Evolutionary conservation across 1,140 invertebrate species (phyloP).

Genomic region (Dolichoris vasculosae): DNA sequence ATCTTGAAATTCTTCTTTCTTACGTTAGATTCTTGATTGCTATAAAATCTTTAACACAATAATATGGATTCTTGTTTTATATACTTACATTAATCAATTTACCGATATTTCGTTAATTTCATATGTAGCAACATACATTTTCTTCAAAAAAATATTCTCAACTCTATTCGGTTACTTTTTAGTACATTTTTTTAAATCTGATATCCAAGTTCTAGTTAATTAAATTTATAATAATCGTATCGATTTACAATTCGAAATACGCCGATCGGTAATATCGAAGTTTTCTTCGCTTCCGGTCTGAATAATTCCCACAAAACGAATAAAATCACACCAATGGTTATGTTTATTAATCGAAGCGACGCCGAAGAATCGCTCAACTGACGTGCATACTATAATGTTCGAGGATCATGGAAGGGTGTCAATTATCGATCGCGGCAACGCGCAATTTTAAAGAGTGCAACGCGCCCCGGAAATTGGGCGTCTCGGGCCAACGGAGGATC

Average conservation of each 20-base stretch:
- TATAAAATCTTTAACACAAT: no score
- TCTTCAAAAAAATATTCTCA: no score
- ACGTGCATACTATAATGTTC: neutral
- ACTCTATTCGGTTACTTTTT: no score
- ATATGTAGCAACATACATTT: no score
- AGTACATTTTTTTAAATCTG: no score
- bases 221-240: neutral
- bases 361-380: neutral
- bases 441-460: conserved; percentile 19
- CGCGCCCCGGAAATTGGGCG: conserved; percentile 37
- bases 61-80: no score
- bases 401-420: conserved; percentile 15
- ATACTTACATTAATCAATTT: no score
- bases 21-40: no score
- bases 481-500: conserved; percentile 20
- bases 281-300: no score
- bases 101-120: no score
- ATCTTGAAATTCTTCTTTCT: no score
- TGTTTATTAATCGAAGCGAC: neutral
- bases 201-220: no score
- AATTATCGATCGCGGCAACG: conserved; percentile 8
- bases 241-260: neutral
- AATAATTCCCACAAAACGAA: neutral
- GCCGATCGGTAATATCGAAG: neutral
- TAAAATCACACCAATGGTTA: neutral